A percentile compares a stretch with the other conserved stretches of the same genome.
Evolutionary conservation across 1,140 invertebrate genomes (phyloP).

Genomic region (Pachypsylla venusta): DNA sequence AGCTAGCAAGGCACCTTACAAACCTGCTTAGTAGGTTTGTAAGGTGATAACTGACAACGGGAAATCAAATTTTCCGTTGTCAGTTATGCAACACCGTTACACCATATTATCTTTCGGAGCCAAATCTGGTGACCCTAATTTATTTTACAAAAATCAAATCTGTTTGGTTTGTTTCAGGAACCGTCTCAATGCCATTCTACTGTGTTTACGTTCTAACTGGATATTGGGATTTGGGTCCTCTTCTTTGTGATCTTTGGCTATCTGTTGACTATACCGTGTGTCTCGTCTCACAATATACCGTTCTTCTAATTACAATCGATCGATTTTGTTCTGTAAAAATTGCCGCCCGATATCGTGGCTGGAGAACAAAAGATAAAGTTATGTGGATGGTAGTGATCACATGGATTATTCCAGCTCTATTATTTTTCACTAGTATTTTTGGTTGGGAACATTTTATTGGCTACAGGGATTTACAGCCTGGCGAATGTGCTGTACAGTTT

Average conservation of each 20-base stretch:
- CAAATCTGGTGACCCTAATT: no score
- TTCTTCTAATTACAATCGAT: conserved; percentile 95
- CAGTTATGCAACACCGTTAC: no score
- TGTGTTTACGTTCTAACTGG: conserved; percentile 91
- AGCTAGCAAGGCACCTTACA: no score
- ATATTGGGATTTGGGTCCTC: conserved; percentile 90
- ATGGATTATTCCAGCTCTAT: conserved; percentile 90
- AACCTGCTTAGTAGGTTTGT: no score
- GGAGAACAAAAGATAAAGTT: conserved; percentile 87
- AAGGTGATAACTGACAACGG: no score
- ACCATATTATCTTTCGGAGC: no score
- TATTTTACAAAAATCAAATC: no score
- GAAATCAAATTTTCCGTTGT: no score
- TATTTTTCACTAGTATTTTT: conserved; percentile 98
- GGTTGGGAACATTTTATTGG: conserved; percentile 98
- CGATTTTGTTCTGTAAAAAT: conserved; percentile 98
- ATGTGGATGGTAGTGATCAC: conserved; percentile 91
- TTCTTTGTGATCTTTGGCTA: conserved; percentile 96
- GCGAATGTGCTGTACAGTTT: conserved; percentile 94
- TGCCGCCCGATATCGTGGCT: conserved; percentile 89
- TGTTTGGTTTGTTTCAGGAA: conserved; percentile 54
- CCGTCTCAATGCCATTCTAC: conserved; percentile 89
- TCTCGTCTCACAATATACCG: conserved; percentile 97
- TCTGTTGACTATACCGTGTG: conserved; percentile 99
- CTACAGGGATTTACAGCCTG: conserved; percentile 66